phyloP scores from a whole-genome alignment of 2,113 vertebrate species.

The Corythoichthys haematopterus region DNA sequence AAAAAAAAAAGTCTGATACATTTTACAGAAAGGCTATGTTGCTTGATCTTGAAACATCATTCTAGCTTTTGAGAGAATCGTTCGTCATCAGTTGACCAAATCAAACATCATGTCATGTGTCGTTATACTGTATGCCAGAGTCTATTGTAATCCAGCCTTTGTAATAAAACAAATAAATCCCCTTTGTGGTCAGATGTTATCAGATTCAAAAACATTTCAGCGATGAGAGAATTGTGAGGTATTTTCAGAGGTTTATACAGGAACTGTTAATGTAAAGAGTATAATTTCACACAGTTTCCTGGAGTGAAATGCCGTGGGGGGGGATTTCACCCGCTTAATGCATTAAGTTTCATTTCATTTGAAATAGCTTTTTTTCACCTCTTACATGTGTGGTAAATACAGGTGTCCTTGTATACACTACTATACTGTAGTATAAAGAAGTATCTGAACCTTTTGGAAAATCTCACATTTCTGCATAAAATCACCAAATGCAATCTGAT shows the following conservation, averaged over 20 bases:
- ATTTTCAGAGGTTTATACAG: conserved; percentile 55
- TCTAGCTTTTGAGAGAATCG: conserved; percentile 28
- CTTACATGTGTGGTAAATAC: conserved; percentile 43
- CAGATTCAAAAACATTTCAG: background rate
- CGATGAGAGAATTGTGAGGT: conserved; percentile 15
- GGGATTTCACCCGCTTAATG: conserved; percentile 66
- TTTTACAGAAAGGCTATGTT: conserved; percentile 31
- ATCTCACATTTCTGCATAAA: too few relatives aligned
- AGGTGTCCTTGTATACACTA: too few relatives aligned
- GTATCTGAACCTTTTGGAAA: too few relatives aligned
- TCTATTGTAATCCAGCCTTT: conserved; percentile 58
- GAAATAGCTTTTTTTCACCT: conserved; percentile 51
- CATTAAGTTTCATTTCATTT: conserved; percentile 71
- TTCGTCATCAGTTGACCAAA: conserved; percentile 23
- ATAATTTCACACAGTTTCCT: conserved; percentile 62
- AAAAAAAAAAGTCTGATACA: conserved; percentile 17
- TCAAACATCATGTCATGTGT: conserved; percentile 34
- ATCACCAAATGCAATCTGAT: too few relatives aligned
- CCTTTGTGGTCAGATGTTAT: background rate
- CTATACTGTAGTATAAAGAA: too few relatives aligned
- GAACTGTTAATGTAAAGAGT: conserved; percentile 39
- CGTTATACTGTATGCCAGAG: conserved; percentile 32
- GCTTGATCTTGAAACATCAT: conserved; percentile 30
- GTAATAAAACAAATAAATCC: conserved; percentile 57
- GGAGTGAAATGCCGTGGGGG: conserved; percentile 65